Evolutionary conservation across 30 jellyfish, hydroid and myxozoan species (phyloP), one percentile per base, ranked within the genome.

Genomic region (Hydractinia symbiolongicarpus): DNA sequence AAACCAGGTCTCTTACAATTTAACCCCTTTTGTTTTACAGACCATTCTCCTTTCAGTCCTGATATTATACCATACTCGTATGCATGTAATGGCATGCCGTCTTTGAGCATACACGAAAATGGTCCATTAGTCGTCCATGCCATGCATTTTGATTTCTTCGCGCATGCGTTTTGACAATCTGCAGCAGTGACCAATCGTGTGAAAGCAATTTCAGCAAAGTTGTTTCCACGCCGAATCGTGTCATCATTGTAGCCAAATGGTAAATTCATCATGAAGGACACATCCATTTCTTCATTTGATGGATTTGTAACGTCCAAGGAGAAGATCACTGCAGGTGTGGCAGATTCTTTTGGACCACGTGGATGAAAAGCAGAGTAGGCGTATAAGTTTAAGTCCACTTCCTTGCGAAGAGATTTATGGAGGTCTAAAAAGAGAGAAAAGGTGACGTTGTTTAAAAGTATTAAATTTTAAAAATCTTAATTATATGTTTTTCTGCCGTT

Each of bases 91-190:
- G 98, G 98, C 93, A 93, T 93, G 76, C 71, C 78, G 79, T 93
- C 98, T 81, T 93, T 93, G n/a, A 93, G 86, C 88, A 93, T 83
- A 73, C 98, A 93, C 15, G 98, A 87, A 61, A 79, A 87, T 0
- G 98, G 98, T 9, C 98, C 98, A 64, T 93, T 93, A 16, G 98
- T 93, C 21, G 98, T 93, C 98, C 98, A 93, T 60, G 98, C 81
- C 96, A 87, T 87, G 71, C 98, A 93, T 67, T 67, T 81, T 19
- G 95, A 79, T 64, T 82, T 90, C 21, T 93, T 93, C 20, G 94
- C 96, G 81, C 98, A 93, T 54, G 96, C 98, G 21, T 81, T 84
- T 89, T 87, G 96, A 81, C 98, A 93, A 79, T 93, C 98, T 53
- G 93, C 94, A 0, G 98, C 95, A 50, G 93, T 87, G 11, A 93